Evolutionary conservation across 1,140 invertebrate species (phyloP).

Genomic region (Megathymus violae): DNA sequence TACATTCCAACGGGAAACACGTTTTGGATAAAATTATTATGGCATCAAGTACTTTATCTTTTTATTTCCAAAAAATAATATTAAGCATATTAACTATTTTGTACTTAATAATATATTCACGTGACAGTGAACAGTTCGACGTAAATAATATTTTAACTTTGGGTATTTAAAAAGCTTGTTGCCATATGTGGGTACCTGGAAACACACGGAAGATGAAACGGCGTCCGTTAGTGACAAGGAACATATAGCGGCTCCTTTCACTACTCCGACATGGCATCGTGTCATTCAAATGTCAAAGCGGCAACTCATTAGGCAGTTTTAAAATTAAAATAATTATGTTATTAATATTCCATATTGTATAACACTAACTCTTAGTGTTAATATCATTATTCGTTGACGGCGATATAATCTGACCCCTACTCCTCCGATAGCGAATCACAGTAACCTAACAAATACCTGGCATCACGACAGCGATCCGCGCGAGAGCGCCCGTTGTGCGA

Average conservation of each 20-base stretch:
- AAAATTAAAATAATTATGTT: slow-evolving; percentile 18
- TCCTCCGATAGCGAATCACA: slow-evolving; percentile 2
- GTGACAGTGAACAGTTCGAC: too few species aligned
- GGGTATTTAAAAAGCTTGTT: slow-evolving; percentile 60
- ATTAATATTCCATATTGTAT: too few species aligned
- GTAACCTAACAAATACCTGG: slow-evolving; percentile 77
- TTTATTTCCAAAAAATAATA: too few species aligned
- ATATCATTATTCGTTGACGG: neutral
- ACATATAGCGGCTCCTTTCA: slow-evolving; percentile 53
- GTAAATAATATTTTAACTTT: too few species aligned
- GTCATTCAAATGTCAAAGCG: too few species aligned
- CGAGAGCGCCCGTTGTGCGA: slow-evolving; percentile 46
- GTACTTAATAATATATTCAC: too few species aligned
- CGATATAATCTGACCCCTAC: slow-evolving; percentile 30
- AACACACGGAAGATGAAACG: slow-evolving; percentile 75
- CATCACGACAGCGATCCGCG: slow-evolving; percentile 51
- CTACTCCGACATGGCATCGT: slow-evolving; percentile 42
- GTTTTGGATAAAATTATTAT: slow-evolving; percentile 56
- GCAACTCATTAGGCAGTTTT: too few species aligned
- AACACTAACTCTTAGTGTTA: too few species aligned
- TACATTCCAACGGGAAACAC: slow-evolving; percentile 51
- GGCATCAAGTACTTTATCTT: slow-evolving; percentile 55
- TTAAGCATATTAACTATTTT: too few species aligned
- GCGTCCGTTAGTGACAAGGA: slow-evolving; percentile 63
- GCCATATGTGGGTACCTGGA: slow-evolving; percentile 75